Percentiles rank a stretch among this genome's conserved stretches.
These are phyloP conservation scores for Globodera rostochiensis DNA, from an alignment of 1,140 invertebrate genomes.

Conservation along the genomic window DNA sequence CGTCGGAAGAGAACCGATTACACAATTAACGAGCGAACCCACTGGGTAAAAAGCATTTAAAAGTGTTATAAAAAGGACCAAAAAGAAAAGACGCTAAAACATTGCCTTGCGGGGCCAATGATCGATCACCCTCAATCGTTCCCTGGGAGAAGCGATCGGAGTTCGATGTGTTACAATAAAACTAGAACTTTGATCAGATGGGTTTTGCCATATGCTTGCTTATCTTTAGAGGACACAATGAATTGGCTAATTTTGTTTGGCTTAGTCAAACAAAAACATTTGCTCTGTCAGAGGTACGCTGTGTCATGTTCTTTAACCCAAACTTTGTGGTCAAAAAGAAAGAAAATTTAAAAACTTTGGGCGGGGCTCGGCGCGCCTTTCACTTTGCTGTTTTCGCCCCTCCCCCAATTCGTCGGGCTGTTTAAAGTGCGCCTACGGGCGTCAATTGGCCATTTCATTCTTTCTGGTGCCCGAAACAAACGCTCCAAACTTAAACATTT, in stretches of 20 bases:
- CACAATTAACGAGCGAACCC: not conserved
- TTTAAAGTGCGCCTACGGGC: not conserved
- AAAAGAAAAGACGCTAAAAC: not conserved
- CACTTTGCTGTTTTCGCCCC: not conserved
- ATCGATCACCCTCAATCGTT: no score
- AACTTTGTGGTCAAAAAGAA: no score
- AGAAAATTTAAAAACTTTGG: not conserved
- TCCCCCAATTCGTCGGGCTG: not conserved
- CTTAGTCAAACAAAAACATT: not conserved
- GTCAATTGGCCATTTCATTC: not conserved
- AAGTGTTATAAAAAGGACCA: not conserved
- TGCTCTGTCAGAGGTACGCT: not conserved
- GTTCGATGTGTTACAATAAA: no score
- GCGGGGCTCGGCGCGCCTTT: not conserved
- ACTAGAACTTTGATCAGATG: no score
- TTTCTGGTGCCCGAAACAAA: not conserved
- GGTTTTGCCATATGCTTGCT: no score
- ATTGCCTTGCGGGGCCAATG: not conserved
- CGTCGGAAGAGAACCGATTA: not conserved
- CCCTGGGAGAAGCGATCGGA: no score
- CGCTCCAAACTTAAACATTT: no score
- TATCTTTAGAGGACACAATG: no score
- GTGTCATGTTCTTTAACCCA: no score
- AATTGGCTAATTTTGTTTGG: no score
- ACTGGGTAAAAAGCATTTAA: not conserved